Percentiles rank a stretch among this genome's conserved stretches.
Conservation (phyloP, 1,140 invertebrate genomes). For the Choristoneura fumiferana region DNA sequence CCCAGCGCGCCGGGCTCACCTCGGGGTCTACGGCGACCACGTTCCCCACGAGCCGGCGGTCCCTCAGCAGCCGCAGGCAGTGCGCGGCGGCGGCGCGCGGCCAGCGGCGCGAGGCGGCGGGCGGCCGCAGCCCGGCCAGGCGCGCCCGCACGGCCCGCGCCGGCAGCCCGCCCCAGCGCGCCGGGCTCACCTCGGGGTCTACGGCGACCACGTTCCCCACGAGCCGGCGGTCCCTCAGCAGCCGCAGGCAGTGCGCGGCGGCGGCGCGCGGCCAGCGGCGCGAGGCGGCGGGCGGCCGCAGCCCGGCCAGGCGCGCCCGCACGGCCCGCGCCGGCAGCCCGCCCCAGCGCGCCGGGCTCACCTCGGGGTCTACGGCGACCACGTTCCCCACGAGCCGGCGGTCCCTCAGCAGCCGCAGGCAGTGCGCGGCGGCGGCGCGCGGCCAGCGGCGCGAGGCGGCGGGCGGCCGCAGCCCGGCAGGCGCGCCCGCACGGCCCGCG, state of each 20-base stretch:
- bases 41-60: background rate
- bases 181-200: background rate
- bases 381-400: background rate
- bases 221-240: background rate
- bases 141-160: background rate
- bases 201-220: background rate
- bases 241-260: constrained; percentile 3
- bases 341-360: background rate
- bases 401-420: background rate
- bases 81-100: background rate
- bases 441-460: background rate
- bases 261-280: background rate
- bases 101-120: background rate
- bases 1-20: background rate
- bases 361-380: background rate
- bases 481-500: too few relatives aligned
- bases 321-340: background rate
- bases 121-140: background rate
- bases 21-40: background rate
- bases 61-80: background rate
- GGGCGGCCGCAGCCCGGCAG: constrained; percentile 2
- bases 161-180: background rate
- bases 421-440: constrained; percentile 8
- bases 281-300: background rate
- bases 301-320: background rate